phyloP scores from a whole-genome alignment of 2,888 invertebrate species.

The Heliconius charithonia region DNA sequence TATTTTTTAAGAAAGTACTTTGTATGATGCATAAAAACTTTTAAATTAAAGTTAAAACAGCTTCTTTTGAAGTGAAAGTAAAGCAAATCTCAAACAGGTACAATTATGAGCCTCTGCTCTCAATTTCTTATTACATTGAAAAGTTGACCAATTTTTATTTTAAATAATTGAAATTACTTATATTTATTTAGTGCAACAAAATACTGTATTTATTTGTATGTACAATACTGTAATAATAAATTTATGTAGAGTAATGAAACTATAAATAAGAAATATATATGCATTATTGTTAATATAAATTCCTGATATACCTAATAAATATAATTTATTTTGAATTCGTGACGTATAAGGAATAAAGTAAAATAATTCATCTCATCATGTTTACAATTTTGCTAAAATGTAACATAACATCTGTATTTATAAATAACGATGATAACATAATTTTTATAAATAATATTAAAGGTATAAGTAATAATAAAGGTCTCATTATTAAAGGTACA shows the following conservation, averaged over 20 bases:
- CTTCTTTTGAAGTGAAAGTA: conserved; percentile 21
- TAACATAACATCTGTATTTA: background rate
- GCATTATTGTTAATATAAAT: background rate
- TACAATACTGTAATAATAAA: too few species aligned
- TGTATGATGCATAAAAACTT: background rate
- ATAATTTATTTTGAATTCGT: background rate
- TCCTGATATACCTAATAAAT: background rate
- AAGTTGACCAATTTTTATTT: background rate
- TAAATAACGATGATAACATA: background rate
- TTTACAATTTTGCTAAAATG: background rate
- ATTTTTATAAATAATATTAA: background rate
- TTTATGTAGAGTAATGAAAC: background rate
- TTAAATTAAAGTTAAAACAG: background rate
- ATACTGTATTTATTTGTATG: too few species aligned
- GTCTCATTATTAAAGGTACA: background rate
- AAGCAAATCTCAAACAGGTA: conserved; percentile 11
- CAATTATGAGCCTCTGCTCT: conserved; percentile 13
- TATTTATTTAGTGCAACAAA: background rate
- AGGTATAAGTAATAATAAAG: background rate
- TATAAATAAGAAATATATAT: background rate
- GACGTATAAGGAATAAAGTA: background rate
- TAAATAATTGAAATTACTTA: background rate
- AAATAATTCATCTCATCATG: conserved; percentile 12
- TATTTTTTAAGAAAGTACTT: conserved; percentile 5
- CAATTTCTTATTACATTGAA: conserved; percentile 15